These are phyloP conservation scores for Microplitis deprimator DNA, from an alignment of 2,888 invertebrate genomes.

Conservation along the genomic window DNA sequence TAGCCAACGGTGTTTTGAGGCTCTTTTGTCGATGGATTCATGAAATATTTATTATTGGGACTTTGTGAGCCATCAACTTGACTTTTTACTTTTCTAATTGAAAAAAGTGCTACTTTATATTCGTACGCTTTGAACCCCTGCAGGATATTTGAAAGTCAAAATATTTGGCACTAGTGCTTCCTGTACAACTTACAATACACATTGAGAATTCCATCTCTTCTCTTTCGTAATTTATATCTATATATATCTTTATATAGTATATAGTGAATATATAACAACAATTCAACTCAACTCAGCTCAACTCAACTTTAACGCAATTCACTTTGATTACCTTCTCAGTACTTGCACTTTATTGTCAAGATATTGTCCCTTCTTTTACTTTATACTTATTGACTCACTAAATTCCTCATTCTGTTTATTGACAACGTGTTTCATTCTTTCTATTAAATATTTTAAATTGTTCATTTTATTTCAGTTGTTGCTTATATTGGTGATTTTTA, in stretches of 20 bases:
- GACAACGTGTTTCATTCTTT: neutral
- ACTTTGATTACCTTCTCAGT: neutral
- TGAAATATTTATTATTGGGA: slow-evolving; percentile 57
- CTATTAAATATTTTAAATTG: neutral
- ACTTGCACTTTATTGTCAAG: neutral
- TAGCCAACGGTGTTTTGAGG: slow-evolving; percentile 29
- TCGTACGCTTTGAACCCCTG: slow-evolving; percentile 46
- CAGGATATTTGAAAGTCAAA: slow-evolving; percentile 59
- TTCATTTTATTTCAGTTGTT: too few species aligned
- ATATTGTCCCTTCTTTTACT: neutral
- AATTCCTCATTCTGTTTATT: too few species aligned
- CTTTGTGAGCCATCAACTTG: slow-evolving; percentile 49
- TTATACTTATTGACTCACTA: neutral
- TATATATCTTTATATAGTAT: neutral
- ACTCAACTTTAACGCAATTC: neutral
- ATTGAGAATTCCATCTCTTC: slow-evolving; percentile 38
- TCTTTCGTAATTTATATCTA: neutral
- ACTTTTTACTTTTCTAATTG: slow-evolving; percentile 41
- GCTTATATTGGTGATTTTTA: too few species aligned
- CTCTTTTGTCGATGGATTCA: slow-evolving; percentile 46
- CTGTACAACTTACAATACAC: slow-evolving; percentile 51
- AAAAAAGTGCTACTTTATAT: slow-evolving; percentile 58
- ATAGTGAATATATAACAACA: neutral
- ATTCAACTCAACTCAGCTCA: neutral
- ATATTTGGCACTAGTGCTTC: slow-evolving; percentile 50